phyloP scores from a whole-genome alignment of 2,888 invertebrate species.

The Drosophila borealis region DNA sequence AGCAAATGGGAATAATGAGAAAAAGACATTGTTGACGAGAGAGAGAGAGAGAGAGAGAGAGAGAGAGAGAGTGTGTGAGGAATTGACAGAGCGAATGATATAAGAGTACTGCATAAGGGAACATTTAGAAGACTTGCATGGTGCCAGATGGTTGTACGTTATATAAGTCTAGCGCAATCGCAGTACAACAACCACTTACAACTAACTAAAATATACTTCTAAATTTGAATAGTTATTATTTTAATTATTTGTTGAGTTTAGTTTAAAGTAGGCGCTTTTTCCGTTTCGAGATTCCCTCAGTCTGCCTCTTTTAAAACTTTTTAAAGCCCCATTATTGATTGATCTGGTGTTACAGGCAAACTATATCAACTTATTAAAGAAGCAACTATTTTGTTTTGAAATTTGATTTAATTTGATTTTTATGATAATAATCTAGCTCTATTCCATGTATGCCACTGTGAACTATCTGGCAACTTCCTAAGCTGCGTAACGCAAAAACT shows the following conservation, averaged over 20 bases:
- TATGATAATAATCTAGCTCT: background rate
- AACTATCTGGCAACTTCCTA: conserved; percentile 41
- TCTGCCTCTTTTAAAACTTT: too few species aligned
- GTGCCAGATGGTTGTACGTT: conserved; percentile 55
- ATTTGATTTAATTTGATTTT: too few species aligned
- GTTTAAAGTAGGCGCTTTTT: too few species aligned
- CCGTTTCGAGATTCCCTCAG: too few species aligned
- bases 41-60: conserved; percentile 3
- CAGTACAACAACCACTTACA: conserved; percentile 1
- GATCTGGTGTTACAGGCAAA: too few species aligned
- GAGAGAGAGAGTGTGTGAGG: background rate
- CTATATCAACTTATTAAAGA: too few species aligned
- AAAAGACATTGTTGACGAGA: conserved; percentile 4
- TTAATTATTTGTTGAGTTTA: background rate
- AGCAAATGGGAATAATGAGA: conserved; percentile 11
- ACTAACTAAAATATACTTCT: background rate
- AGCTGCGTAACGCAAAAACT: conserved; percentile 39
- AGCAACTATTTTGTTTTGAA: too few species aligned
- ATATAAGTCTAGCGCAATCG: conserved; percentile 48
- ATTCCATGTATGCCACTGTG: background rate
- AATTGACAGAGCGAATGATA: conserved; percentile 11
- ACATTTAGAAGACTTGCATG: conserved; percentile 9
- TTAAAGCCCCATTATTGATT: too few species aligned
- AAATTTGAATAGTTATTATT: background rate
- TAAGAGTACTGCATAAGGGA: conserved; percentile 31